A percentile compares a stretch with the other conserved stretches of the same genome.
Conservation (phyloP, 1,140 invertebrate species). For the Manduca sexta region DNA sequence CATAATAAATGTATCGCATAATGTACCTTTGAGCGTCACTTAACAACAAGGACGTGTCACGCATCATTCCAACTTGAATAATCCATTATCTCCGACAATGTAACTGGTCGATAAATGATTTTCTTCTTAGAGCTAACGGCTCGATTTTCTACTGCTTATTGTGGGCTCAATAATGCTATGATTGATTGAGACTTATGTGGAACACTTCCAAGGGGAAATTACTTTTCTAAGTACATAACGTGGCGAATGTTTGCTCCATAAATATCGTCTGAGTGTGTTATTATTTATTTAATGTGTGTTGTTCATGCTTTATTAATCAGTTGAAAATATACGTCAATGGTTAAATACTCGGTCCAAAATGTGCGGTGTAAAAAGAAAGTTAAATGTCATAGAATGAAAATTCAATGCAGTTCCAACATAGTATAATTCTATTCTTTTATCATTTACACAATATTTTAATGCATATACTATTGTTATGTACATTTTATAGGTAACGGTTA, state of each 20-base stretch:
- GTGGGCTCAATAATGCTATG: slow-evolving; percentile 35
- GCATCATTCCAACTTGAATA: slow-evolving; percentile 18
- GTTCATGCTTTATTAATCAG: neutral
- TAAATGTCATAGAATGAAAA: neutral
- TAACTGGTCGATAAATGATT: slow-evolving; percentile 44
- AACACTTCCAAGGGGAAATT: slow-evolving; percentile 35
- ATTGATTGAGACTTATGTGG: slow-evolving; percentile 42
- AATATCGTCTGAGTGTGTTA: slow-evolving; percentile 11
- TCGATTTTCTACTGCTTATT: slow-evolving; percentile 39
- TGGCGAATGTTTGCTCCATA: slow-evolving; percentile 9
- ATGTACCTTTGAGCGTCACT: neutral
- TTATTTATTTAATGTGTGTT: slow-evolving; percentile 7
- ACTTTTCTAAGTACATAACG: slow-evolving; percentile 19
- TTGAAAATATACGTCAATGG: too few relatives aligned
- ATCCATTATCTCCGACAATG: slow-evolving; percentile 26
- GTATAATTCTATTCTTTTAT: slow-evolving; percentile 1
- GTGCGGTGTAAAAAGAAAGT: neutral
- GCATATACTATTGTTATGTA: neutral
- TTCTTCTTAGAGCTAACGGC: slow-evolving; percentile 32
- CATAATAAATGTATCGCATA: too few relatives aligned
- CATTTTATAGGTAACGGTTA: neutral
- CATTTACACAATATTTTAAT: too few relatives aligned
- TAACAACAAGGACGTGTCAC: slow-evolving; percentile 7
- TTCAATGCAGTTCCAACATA: neutral
- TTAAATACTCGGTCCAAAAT: neutral